Percentiles rank a stretch among this genome's conserved stretches.
Conservation (phyloP, 1,140 invertebrate species). For the Pomacea maculata region DNA sequence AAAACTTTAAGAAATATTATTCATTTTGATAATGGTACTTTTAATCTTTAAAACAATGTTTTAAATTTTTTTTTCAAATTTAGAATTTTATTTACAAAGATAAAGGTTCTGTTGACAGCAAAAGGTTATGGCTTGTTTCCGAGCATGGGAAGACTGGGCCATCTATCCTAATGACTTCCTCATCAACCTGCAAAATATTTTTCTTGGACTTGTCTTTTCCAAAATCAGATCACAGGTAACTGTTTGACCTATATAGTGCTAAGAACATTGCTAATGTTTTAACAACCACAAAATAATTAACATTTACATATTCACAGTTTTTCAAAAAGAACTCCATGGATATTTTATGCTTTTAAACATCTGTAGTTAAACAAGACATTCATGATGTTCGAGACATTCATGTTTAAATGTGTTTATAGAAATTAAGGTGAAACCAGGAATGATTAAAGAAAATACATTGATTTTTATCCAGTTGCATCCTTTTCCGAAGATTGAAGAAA, state of each 20-base stretch:
- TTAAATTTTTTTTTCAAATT: background rate
- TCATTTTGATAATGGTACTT: background rate
- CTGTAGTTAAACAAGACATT: too few species aligned
- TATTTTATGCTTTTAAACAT: too few species aligned
- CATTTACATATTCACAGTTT: background rate
- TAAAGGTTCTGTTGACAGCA: slow-evolving; percentile 67
- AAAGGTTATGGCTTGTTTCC: slow-evolving; percentile 91
- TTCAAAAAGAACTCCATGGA: background rate
- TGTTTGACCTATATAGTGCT: background rate
- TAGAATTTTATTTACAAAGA: background rate
- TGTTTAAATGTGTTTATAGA: too few species aligned
- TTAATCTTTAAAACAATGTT: background rate
- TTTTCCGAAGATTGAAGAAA: too few species aligned
- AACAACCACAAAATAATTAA: background rate
- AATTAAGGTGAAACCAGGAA: too few species aligned
- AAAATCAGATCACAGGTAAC: slow-evolving; percentile 29
- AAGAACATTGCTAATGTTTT: background rate
- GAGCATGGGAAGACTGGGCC: slow-evolving; percentile 98
- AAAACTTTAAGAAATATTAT: background rate
- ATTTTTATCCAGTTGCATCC: too few species aligned
- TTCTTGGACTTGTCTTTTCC: slow-evolving; percentile 75
- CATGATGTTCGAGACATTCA: too few species aligned
- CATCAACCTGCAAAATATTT: slow-evolving; percentile 88
- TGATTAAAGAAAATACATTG: too few species aligned
- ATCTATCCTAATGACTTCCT: slow-evolving; percentile 96